Evolutionary conservation across 2,888 invertebrate species (phyloP), one percentile per base, ranked within the genome.

Genomic region (Rhabditoides inermis): DNA sequence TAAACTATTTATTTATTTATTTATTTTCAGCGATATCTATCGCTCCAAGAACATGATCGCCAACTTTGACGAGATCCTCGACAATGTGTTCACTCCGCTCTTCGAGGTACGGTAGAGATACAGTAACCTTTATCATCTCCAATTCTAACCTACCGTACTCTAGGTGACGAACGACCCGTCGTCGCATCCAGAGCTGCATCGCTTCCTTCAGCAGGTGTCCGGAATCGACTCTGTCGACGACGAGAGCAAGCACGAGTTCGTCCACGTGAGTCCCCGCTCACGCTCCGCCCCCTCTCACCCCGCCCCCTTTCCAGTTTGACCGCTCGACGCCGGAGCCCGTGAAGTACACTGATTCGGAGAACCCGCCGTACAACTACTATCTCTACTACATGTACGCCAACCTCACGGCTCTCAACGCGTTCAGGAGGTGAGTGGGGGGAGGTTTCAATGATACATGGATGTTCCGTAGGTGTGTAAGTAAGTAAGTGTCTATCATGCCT

Each of bases 221-320:
- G 98, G 94, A 1, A 89, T 98, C 77, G 98, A 98, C 82, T 94
- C 92, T 18, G 98, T 98, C 45, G 98, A 99, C 77, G 98, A 99
- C 78, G 98, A 99, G 79, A 91, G 91, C 46, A 99, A 98, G 80
- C 90, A 94, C 0, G 98, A 98, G 80, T 88, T 90, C 81, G 89
- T 64, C 79, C 87, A 70, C 42, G 71, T 72, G 20, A 62, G 63
- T 45, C 26, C 27, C 35, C 22, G 26, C 23, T 45, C 15, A 18
- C 10, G 18, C 18, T 55, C 25, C 18, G 7, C 18, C 39, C 18
- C 20, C 7, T 39, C 18, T 18, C 20, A 7, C 7, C 20, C 7
- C 39, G 6, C 15, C n/a, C 4, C 35, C 36, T 23, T 55, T 68
- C 36, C 57, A 75, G 84, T 94, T 80, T 87, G 91, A 81, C 83